phyloP scores from a whole-genome alignment of 2,113 vertebrate species.

The Pedetes capensis region DNA sequence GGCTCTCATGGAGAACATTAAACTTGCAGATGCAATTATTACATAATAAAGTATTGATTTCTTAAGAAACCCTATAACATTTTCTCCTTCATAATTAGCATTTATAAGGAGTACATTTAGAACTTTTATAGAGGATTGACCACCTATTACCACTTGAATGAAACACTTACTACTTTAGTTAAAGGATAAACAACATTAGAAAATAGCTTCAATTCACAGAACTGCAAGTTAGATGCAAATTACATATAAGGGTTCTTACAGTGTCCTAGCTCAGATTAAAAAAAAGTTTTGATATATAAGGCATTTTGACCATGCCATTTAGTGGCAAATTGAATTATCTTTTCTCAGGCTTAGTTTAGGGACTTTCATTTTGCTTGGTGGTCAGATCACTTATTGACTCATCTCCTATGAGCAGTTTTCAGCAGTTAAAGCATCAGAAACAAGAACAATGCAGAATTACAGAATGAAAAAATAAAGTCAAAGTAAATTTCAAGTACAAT shows the following conservation, averaged over 20 bases:
- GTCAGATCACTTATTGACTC: neutral
- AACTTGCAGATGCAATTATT: constrained; percentile 86
- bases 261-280: constrained; percentile 25
- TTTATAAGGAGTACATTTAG: constrained; percentile 80
- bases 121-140: constrained; percentile 77
- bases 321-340: constrained; percentile 49
- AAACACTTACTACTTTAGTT: constrained; percentile 75
- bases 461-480: neutral
- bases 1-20: constrained; percentile 81
- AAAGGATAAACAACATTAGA: constrained; percentile 69
- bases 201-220: constrained; percentile 38
- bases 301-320: constrained; percentile 28
- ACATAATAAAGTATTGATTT: constrained; percentile 88
- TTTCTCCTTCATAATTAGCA: constrained; percentile 84
- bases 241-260: neutral
- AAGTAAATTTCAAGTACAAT: constrained; percentile 18
- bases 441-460: neutral
- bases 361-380: constrained; percentile 31
- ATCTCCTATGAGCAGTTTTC: neutral
- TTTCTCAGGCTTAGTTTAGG: neutral
- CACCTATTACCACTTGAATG: constrained; percentile 74
- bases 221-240: neutral
- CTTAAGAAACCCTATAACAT: constrained; percentile 81
- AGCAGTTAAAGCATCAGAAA: constrained; percentile 14
- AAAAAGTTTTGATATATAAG: neutral